Conservation (phyloP, 2,797 vertebrate genomes). For the Cygnus olor region DNA sequence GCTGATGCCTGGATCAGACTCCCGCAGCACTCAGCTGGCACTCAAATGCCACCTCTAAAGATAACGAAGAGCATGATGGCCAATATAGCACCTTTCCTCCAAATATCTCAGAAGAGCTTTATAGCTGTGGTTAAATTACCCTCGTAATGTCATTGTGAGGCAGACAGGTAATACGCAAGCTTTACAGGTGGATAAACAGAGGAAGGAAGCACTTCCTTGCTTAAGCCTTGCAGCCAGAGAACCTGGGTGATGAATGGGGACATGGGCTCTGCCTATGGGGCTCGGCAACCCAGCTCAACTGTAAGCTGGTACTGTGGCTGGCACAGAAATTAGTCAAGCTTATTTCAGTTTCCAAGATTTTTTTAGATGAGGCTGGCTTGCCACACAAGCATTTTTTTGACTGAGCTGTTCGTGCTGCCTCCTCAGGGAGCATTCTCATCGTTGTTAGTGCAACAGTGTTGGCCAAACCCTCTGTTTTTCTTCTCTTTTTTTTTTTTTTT, state of each 20-base stretch:
- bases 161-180: neutral
- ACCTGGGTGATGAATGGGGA: neutral
- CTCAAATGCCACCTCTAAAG: constrained; percentile 26
- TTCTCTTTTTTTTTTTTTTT: neutral
- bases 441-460: neutral
- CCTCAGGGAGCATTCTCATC: neutral
- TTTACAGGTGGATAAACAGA: neutral
- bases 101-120: neutral
- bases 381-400: neutral
- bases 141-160: neutral
- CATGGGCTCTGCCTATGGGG: neutral
- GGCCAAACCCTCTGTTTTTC: neutral
- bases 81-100: constrained; percentile 12
- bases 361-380: neutral
- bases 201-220: neutral
- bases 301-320: neutral
- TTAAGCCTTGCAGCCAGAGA: neutral
- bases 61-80: neutral
- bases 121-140: neutral
- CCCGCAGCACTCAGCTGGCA: neutral
- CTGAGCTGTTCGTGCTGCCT: accelerated
- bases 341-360: neutral
- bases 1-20: constrained; percentile 29
- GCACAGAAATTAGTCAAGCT: neutral
- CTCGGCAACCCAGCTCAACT: neutral